These are phyloP conservation scores for Pyrrhosoma nymphula DNA, from an alignment of 2,888 invertebrate genomes.

Conservation along the genomic window DNA sequence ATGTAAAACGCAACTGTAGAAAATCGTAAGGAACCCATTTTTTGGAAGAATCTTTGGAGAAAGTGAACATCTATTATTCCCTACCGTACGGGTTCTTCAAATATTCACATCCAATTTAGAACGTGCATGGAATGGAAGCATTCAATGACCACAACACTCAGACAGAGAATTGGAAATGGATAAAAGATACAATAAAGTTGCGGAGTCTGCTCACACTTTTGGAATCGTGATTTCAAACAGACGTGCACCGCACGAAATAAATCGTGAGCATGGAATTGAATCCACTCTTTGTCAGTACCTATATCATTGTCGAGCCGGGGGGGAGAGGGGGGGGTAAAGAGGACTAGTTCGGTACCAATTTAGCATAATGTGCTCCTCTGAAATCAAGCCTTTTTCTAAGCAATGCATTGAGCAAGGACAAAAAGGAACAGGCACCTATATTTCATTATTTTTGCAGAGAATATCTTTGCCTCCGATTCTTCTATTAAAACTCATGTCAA, in stretches of 20 bases:
- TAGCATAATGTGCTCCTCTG: no score
- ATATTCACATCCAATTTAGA: constrained; percentile 32
- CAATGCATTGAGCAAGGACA: no score
- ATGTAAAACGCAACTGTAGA: background rate
- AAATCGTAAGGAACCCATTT: background rate
- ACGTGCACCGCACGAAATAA: background rate
- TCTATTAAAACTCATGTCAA: no score
- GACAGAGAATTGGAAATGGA: background rate
- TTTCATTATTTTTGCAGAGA: no score
- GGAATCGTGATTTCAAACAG: background rate
- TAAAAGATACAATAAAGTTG: background rate
- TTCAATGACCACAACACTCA: constrained; percentile 35
- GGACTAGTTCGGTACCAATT: no score
- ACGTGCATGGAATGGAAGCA: constrained; percentile 31
- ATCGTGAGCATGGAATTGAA: background rate
- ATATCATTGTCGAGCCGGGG: no score
- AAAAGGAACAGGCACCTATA: no score
- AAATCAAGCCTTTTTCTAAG: no score
- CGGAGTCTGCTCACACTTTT: background rate
- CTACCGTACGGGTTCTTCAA: background rate
- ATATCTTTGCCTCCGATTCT: no score
- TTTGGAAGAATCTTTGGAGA: background rate
- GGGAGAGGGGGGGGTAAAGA: no score
- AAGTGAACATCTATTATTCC: background rate
- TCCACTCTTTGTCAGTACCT: no score